These are phyloP conservation scores for Babyrousa celebensis DNA, from an alignment of 2,797 vertebrate genomes.

Conservation along the genomic window DNA sequence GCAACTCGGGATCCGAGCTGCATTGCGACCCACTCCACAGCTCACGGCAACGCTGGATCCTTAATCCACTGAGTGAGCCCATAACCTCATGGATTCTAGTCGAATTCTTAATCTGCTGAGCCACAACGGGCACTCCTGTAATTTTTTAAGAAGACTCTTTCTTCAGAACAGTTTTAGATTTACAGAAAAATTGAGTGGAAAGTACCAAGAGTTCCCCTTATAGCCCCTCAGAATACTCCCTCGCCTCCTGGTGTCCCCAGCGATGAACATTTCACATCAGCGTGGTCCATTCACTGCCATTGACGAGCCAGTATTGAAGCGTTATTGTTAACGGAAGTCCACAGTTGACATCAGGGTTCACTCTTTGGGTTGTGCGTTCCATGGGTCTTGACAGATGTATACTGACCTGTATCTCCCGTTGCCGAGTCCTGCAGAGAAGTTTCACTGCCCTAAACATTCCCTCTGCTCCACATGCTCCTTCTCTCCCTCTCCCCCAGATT, in stretches of 20 bases:
- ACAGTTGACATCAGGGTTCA: not conserved
- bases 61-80: too few species aligned
- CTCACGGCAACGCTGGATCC: too few species aligned
- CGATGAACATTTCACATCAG: not conserved
- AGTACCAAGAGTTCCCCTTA: constrained; percentile 6
- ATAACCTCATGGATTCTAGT: too few species aligned
- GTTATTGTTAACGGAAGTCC: not conserved
- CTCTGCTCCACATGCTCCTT: not conserved
- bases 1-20: too few species aligned
- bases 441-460: not conserved
- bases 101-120: too few species aligned
- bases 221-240: not conserved
- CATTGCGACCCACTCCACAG: too few species aligned
- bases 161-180: not conserved
- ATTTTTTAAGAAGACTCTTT: not conserved
- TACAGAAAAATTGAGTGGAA: not conserved
- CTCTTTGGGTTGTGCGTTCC: not conserved
- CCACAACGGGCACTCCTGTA: too few species aligned
- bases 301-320: not conserved
- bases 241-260: not conserved
- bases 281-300: not conserved
- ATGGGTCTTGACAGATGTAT: not conserved
- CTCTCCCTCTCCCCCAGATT: not conserved
- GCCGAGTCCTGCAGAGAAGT: not conserved
- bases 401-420: not conserved